Evolutionary conservation across 2,113 vertebrate genomes (phyloP), one percentile per base, ranked within the genome.

Genomic region (Lamprologus ornatipinnis): DNA sequence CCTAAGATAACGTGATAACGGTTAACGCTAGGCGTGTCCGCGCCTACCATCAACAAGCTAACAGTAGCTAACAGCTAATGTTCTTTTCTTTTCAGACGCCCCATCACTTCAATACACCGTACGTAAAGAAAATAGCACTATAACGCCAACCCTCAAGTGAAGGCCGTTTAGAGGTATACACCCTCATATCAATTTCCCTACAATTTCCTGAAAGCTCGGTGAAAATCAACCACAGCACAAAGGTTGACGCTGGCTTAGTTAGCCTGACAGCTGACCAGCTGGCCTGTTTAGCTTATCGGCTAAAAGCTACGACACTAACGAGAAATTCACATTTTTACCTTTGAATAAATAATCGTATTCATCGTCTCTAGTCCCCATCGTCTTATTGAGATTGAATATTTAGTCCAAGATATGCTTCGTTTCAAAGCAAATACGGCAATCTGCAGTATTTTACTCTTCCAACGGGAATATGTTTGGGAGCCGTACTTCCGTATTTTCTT

Each of bases 291-390:
- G 89, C 90, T 42, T 81, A 47, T 9, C 53, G 40, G 86, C 90
- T 92, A 94, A 90, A 70, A 49, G 49, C 5, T 17, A 57, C 4
- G 17, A 28, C 14, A 19, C 37, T 4, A 57, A 80, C 3, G 2
- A 31, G 3, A 65, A 51, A 51, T 2, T 4, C 4, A 13, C 26
- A 6, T 10, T n/a, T 75, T 96, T 96, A 99, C 98, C 98, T 98
- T 99, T 99, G 96, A 99, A 99, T 90, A 99, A 94, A 92, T 99
- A 99, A 81, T 99, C 98, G 90, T 99, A 99, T 90, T 99, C 98
- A 92, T 99, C 98, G 90, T 99, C 98, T 94, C 98, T 97, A 90
- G 98, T 97, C 88, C 98, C 98, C 98, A 99, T 99, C 81, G 89
- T 95, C 79, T 42, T 80, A 10, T 1, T 14, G 13, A 17, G 13